Evolutionary conservation across 2,113 vertebrate species (phyloP), one percentile per base, ranked within the genome.

Genomic region (Eolophus roseicapilla): DNA sequence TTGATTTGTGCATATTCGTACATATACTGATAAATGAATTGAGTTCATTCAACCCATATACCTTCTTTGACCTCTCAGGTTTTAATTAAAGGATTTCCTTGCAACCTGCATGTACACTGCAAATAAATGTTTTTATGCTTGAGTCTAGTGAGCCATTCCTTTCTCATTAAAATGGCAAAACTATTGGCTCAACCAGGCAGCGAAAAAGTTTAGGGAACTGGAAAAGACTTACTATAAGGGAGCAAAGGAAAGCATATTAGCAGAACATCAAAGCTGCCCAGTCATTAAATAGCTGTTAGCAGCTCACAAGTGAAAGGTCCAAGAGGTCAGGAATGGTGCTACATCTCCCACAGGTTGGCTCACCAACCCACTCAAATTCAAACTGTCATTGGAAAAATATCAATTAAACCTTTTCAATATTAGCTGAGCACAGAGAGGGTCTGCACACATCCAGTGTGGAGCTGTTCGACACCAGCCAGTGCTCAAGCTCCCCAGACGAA

Each of bases 131-230:
- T 75, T 82, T 80, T 44, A 64, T 86, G 50, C 65, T 64, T 4
- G 0, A 43, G 35, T 17, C 52, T 41, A 76, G 46, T 0, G 2
- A 94, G 43, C 50, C 59, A 15, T 95, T 77, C 53, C 33, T 86
- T 80, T 71, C 92, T 95, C 83, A 89, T 94, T 92, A 96, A 96
- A 97, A 93, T 35, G 37, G 77, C 39, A 92, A 95, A 95, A 44
- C 53, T 86, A 68, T 73, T 68, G 87, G 86, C 77, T 96, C 31
- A 28, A 31, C 53, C 69, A 77, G 77, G 74, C 82, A 52, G 55
- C 1, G 35, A 94, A 50, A 17, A 46, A 91, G 83, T 35, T 84
- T 44, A 94, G 47, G 81, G 91, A 94, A 25, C 73, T 91, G 82
- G 91, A 95, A 96, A 75, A 92, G 81, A n/a, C 46, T 67, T 10